phyloP scores from a whole-genome alignment of 2,797 vertebrate species.

The Gouania willdenowi region DNA sequence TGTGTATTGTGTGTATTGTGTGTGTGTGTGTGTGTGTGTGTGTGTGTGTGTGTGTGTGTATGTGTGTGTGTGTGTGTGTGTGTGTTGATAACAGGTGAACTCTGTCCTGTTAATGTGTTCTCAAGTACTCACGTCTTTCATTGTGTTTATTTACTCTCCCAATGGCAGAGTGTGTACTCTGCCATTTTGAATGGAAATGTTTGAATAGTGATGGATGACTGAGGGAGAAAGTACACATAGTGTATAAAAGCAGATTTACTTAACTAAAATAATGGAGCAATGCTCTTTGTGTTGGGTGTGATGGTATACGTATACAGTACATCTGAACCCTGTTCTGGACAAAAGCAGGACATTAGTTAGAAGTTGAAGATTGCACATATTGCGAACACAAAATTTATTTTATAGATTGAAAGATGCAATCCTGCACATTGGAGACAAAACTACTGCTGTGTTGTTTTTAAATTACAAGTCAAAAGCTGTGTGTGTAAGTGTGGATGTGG shows the following conservation, averaged over 20 bases:
- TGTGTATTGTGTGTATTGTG: too few species aligned
- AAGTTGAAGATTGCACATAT: not conserved
- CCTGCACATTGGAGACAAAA: too few species aligned
- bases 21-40: not conserved
- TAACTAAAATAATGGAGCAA: conserved; percentile 7
- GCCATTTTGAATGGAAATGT: not conserved
- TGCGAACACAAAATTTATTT: not conserved
- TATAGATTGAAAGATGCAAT: too few species aligned
- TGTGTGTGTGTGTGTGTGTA: not conserved
- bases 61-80: not conserved
- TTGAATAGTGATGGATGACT: conserved; percentile 6
- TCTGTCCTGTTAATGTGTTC: not conserved
- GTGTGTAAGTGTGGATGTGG: too few species aligned
- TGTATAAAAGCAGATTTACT: not conserved
- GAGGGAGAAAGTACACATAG: not conserved
- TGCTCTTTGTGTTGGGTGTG: not conserved
- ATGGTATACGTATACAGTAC: not conserved
- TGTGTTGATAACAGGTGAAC: not conserved
- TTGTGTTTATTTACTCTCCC: not conserved
- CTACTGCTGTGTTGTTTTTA: too few species aligned
- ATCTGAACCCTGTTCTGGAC: not conserved
- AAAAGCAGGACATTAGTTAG: conserved; percentile 10
- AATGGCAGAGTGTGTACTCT: not conserved
- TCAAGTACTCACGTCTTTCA: too few species aligned
- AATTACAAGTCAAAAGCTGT: too few species aligned